Evolutionary conservation across 2,797 vertebrate genomes (phyloP).

Genomic region (Sebastes melanostomus): DNA sequence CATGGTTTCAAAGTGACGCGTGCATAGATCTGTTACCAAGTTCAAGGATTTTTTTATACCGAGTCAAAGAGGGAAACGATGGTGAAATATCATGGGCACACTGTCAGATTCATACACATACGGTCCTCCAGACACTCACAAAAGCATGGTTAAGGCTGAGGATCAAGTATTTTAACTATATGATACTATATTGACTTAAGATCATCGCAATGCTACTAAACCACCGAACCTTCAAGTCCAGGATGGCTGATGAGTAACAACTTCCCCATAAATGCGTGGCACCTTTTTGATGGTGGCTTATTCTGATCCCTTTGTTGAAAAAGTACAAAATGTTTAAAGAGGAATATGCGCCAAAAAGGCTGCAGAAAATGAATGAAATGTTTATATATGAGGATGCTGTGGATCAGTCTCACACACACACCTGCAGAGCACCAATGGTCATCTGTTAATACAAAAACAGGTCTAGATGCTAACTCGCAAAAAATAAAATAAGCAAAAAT

Average conservation of each 20-base stretch:
- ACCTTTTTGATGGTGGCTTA: slow-evolving; percentile 5
- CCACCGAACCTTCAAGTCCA: not conserved
- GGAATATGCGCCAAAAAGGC: slow-evolving; percentile 13
- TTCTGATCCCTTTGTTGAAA: slow-evolving; percentile 38
- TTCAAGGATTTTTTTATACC: slow-evolving; percentile 30
- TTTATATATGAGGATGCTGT: not conserved
- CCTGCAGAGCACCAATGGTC: slow-evolving; percentile 45
- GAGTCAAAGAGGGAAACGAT: not conserved
- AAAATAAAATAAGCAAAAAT: not conserved
- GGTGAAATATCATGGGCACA: not conserved
- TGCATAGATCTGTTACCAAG: slow-evolving; percentile 65
- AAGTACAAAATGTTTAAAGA: slow-evolving; percentile 36
- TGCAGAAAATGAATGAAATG: slow-evolving; percentile 2
- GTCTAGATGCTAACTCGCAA: not conserved
- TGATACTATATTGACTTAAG: not conserved
- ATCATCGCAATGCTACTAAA: slow-evolving; percentile 19
- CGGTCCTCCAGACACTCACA: slow-evolving; percentile 19
- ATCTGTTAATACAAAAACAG: slow-evolving; percentile 33
- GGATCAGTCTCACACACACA: slow-evolving; percentile 5
- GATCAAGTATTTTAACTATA: slow-evolving; percentile 27
- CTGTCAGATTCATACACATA: slow-evolving; percentile 13
- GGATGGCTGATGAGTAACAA: not conserved
- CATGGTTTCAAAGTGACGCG: slow-evolving; percentile 63
- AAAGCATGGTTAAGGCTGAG: slow-evolving; percentile 59
- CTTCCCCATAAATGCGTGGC: slow-evolving; percentile 8